Conservation (phyloP, 2,797 vertebrate species). For the Typhlichthys eigenmanni region DNA sequence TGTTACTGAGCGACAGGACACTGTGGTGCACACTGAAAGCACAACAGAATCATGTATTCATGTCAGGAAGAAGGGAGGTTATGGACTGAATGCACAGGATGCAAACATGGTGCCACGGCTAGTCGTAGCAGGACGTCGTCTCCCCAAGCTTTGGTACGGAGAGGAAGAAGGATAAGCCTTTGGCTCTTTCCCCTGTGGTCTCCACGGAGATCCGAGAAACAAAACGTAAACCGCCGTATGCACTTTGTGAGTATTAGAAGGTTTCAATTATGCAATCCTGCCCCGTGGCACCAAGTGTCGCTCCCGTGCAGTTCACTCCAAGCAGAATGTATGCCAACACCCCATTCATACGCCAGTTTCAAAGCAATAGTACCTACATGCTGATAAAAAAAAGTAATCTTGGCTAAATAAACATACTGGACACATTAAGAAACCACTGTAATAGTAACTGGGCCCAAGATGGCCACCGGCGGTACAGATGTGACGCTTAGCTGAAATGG, state of each 20-base stretch:
- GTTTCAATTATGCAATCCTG: constrained; percentile 41
- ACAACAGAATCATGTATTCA: constrained; percentile 51
- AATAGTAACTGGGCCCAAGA: background rate
- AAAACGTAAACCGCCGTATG: background rate
- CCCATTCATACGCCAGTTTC: constrained; percentile 28
- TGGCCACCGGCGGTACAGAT: constrained; percentile 13
- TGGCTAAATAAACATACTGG: constrained; percentile 1
- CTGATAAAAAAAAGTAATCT: background rate
- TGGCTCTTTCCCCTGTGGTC: constrained; percentile 41
- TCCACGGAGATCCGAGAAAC: constrained; percentile 19
- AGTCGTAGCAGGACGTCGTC: constrained; percentile 19
- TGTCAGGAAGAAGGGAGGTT: constrained; percentile 68
- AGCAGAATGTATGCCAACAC: constrained; percentile 40
- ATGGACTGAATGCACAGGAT: constrained; percentile 59
- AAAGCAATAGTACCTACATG: constrained; percentile 34
- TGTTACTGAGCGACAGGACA: constrained; percentile 42
- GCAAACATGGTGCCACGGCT: constrained; percentile 59
- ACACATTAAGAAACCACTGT: background rate
- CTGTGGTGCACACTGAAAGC: constrained; percentile 32
- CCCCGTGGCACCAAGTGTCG: background rate
- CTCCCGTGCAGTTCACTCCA: background rate
- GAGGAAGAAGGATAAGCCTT: constrained; percentile 32
- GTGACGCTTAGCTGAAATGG: constrained; percentile 26
- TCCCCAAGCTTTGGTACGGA: constrained; percentile 10
- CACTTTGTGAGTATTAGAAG: constrained; percentile 10